phyloP scores from a whole-genome alignment of 2,888 invertebrate genomes.

The Sphaerophoria taeniata region DNA sequence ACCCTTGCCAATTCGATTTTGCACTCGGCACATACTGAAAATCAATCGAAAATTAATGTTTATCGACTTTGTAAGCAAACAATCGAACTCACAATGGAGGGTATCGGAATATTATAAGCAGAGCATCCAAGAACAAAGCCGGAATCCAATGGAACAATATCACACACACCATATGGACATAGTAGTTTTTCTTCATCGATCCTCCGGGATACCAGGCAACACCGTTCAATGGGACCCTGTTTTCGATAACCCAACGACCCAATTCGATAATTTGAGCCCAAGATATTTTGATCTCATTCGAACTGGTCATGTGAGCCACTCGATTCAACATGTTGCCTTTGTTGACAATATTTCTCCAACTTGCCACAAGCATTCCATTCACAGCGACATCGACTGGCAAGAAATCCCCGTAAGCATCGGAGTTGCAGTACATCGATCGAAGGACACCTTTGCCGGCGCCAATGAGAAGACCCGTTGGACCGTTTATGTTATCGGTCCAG shows the following conservation, averaged over 20 bases:
- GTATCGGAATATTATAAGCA: constrained; percentile 91
- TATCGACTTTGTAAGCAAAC: background rate
- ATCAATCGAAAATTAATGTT: background rate
- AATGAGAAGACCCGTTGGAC: constrained; percentile 93
- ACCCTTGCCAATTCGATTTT: constrained; percentile 92
- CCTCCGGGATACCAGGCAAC: constrained; percentile 95
- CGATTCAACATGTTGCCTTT: constrained; percentile 79
- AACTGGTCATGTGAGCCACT: constrained; percentile 90
- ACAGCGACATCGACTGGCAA: constrained; percentile 92
- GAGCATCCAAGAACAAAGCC: constrained; percentile 91
- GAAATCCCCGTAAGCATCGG: constrained; percentile 90
- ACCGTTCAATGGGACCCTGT: constrained; percentile 92
- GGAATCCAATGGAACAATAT: constrained; percentile 95
- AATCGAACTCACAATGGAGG: constrained; percentile 90
- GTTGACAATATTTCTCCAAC: constrained; percentile 79
- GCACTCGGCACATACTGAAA: constrained; percentile 90
- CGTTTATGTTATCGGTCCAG: constrained; percentile 97
- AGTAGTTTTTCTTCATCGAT: constrained; percentile 91
- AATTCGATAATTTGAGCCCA: constrained; percentile 95
- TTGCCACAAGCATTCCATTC: constrained; percentile 85
- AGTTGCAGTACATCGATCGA: constrained; percentile 93
- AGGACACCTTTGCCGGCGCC: constrained; percentile 94
- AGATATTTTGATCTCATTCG: constrained; percentile 90
- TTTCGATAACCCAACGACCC: constrained; percentile 90
- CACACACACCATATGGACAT: constrained; percentile 91